phyloP scores from a whole-genome alignment of 1,140 invertebrate species.

The Tetraneura akinire region DNA sequence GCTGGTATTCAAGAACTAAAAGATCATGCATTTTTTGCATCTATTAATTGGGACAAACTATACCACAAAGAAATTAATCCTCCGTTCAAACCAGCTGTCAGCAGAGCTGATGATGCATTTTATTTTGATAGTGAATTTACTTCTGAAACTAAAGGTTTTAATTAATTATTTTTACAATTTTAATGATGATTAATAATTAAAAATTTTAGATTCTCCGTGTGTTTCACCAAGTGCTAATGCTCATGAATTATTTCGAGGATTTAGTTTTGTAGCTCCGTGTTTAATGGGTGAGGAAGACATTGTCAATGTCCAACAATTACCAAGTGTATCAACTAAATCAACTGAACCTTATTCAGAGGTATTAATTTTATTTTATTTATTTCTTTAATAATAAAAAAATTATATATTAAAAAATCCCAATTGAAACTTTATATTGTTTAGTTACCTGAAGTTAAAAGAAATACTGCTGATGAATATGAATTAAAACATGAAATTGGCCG shows the following conservation, averaged over 20 bases:
- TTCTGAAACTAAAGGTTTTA: slow-evolving; percentile 84
- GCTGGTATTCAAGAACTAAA: slow-evolving; percentile 91
- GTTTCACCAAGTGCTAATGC: slow-evolving; percentile 97
- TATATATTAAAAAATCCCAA: too few relatives aligned
- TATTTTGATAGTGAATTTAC: slow-evolving; percentile 99
- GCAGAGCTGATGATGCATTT: slow-evolving; percentile 90
- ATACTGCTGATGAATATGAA: slow-evolving; percentile 76
- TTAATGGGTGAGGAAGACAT: slow-evolving; percentile 68
- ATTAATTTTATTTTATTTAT: too few relatives aligned
- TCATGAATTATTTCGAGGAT: slow-evolving; percentile 96
- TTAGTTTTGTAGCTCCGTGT: slow-evolving; percentile 95
- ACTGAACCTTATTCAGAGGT: slow-evolving; percentile 55
- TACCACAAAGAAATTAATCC: slow-evolving; percentile 84
- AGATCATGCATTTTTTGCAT: slow-evolving; percentile 89
- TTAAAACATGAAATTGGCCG: slow-evolving; percentile 73
- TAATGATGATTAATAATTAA: background rate
- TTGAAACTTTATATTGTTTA: slow-evolving; percentile 50
- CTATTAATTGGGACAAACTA: slow-evolving; percentile 91
- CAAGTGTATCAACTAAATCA: slow-evolving; percentile 1
- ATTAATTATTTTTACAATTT: background rate
- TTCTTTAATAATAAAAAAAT: too few relatives aligned
- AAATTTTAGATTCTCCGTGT: slow-evolving; percentile 85
- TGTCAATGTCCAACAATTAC: slow-evolving; percentile 52
- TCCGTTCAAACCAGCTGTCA: slow-evolving; percentile 94
- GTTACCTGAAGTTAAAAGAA: slow-evolving; percentile 63